These are phyloP conservation scores for Trachurus trachurus DNA, from an alignment of 2,797 vertebrate genomes.

Conservation along the genomic window DNA sequence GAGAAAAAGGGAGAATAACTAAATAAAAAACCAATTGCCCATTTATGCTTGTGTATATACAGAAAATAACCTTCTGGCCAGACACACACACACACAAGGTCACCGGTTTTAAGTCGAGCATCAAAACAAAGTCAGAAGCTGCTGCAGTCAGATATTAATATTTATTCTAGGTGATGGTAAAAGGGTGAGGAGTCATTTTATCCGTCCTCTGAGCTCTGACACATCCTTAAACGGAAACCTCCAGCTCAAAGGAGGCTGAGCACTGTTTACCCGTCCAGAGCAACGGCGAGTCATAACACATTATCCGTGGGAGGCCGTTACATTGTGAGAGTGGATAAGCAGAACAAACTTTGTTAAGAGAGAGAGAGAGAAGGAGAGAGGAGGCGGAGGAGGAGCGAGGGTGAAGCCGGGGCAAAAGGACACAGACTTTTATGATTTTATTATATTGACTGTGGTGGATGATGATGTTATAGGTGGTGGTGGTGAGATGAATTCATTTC, in stretches of 20 bases:
- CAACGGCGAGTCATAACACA: neutral
- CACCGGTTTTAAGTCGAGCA: neutral
- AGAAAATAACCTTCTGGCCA: too few relatives aligned
- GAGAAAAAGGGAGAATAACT: too few relatives aligned
- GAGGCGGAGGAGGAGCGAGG: neutral
- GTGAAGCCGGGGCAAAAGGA: neutral
- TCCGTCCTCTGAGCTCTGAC: neutral
- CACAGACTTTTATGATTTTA: neutral
- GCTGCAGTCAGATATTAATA: neutral
- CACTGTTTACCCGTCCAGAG: neutral
- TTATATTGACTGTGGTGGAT: neutral
- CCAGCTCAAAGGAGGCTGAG: slow-evolving; percentile 1
- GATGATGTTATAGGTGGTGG: neutral
- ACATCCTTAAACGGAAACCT: neutral
- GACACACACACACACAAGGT: too few relatives aligned
- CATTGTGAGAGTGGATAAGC: neutral
- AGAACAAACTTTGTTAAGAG: slow-evolving; percentile 7
- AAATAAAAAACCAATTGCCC: too few relatives aligned
- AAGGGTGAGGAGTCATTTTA: neutral
- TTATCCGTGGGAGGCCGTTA: slow-evolving; percentile 28
- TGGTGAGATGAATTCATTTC: neutral
- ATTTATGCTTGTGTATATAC: too few relatives aligned
- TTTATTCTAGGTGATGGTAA: neutral
- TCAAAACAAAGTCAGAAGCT: neutral
- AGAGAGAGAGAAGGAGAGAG: neutral